Conservation (phyloP, 2,888 invertebrate genomes). For the Nycteola revayana region DNA sequence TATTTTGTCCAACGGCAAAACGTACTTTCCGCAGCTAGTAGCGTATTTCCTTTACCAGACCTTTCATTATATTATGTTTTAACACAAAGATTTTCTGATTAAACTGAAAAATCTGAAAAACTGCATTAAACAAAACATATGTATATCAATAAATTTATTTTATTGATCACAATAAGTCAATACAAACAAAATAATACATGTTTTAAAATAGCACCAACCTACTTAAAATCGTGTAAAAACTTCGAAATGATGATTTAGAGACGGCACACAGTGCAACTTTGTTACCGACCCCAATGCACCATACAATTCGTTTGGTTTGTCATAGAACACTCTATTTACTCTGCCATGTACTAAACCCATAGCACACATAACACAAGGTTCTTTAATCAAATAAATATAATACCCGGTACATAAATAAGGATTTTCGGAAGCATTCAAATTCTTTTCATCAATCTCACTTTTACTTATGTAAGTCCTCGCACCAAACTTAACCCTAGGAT, state of each 20-base stretch:
- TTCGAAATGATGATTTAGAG: constrained; percentile 95
- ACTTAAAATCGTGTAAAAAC: constrained; percentile 87
- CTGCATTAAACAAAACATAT: not conserved
- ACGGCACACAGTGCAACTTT: constrained; percentile 89
- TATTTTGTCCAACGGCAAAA: too few relatives aligned
- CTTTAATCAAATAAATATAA: constrained; percentile 89
- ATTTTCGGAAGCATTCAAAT: constrained; percentile 50
- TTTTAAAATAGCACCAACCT: too few relatives aligned
- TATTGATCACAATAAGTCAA: constrained; percentile 31
- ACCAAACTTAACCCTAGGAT: constrained; percentile 66
- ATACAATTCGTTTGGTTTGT: constrained; percentile 65
- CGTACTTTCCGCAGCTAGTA: too few relatives aligned
- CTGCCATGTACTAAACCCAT: constrained; percentile 98
- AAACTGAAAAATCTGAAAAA: not conserved
- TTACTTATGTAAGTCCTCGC: constrained; percentile 61
- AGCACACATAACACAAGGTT: constrained; percentile 97
- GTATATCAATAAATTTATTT: constrained; percentile 3
- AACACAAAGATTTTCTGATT: too few relatives aligned
- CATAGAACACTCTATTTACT: constrained; percentile 90
- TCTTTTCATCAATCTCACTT: constrained; percentile 34
- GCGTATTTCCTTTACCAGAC: too few relatives aligned
- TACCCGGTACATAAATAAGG: constrained; percentile 95
- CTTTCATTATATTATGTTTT: too few relatives aligned
- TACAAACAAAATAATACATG: constrained; percentile 8
- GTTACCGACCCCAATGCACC: constrained; percentile 88